Evolutionary conservation across 2,888 invertebrate species (phyloP), one percentile per base, ranked within the genome.

Genomic region (Venusia cambrica): DNA sequence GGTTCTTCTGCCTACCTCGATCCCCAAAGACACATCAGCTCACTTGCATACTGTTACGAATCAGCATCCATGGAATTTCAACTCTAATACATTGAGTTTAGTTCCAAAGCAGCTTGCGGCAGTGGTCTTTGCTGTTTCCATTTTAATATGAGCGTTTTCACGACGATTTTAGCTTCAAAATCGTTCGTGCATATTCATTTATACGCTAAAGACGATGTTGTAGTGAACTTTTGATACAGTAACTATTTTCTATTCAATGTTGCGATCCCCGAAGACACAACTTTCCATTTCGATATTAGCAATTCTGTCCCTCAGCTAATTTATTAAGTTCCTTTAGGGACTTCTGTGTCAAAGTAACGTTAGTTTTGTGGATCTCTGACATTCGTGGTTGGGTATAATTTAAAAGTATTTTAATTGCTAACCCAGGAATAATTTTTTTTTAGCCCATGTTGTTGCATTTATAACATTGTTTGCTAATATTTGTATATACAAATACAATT

Each of bases 211-310:
- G 16, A 17, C 21, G 6, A 17, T 28, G 15, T 28, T 8, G 17
- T 2, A 28, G 27, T 27, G 20, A 27, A 5, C 9, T 6, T 28
- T 21, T 10, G 3, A 6, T 21, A 1, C 8, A 14, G 6, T 12
- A 15, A n/a, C 27, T 33, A 16, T 29, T 29, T 33, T 17, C n/a
- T 20, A 25, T 29, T 38, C 38, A 20, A 33, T 54, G 47, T 5
- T 26, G 5, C 21, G 13, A 16, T 40, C 40, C 40, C 35, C 31
- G 36, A 31, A 35, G 34, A 49, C 57, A 45, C 54, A 54, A 57
- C 49, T 54, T 54, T 54, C 56, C 63, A 62, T 63, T 63, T 56
- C 56, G 47, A 54, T 62, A 64, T 61, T 57, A 58, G 52, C 40
- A 44, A 57, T 59, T 51, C 48, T 52, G 56, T 35, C 59, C 43